Conservation (phyloP, 2,797 vertebrate genomes). For the Columba guinea region DNA sequence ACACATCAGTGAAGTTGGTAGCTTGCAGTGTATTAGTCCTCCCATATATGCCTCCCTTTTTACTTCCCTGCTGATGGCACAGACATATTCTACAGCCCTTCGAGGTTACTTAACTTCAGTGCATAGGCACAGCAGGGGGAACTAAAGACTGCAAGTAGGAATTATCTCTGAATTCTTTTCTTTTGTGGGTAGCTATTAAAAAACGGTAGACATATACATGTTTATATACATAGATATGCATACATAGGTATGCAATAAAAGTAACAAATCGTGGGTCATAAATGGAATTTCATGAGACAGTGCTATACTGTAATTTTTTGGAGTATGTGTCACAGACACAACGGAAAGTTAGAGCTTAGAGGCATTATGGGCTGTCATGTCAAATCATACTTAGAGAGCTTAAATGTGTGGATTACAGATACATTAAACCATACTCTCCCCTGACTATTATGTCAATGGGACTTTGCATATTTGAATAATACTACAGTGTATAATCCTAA, state of each 20-base stretch:
- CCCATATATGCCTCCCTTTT: background rate
- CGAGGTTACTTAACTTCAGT: constrained; percentile 45
- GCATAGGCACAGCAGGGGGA: constrained; percentile 40
- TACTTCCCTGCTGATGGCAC: background rate
- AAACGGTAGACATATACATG: background rate
- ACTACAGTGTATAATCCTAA: constrained; percentile 44
- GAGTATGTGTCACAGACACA: constrained; percentile 48
- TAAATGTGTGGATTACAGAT: constrained; percentile 69
- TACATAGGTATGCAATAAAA: background rate
- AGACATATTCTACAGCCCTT: constrained; percentile 31
- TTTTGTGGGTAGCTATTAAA: background rate
- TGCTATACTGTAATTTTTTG: constrained; percentile 49
- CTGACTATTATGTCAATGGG: constrained; percentile 67
- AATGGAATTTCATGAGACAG: constrained; percentile 30
- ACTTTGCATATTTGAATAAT: constrained; percentile 70
- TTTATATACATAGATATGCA: background rate
- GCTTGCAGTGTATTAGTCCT: constrained; percentile 9
- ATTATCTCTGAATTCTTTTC: background rate
- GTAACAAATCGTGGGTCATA: background rate
- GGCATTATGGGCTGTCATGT: constrained; percentile 55
- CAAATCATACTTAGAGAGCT: constrained; percentile 65
- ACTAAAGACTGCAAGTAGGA: background rate
- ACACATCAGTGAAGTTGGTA: background rate
- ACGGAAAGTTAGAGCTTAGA: constrained; percentile 64
- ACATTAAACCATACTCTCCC: constrained; percentile 56